Evolutionary conservation across 2,797 vertebrate species (phyloP), one percentile per base, ranked within the genome.

Genomic region (Hypotaenidia okinawae): DNA sequence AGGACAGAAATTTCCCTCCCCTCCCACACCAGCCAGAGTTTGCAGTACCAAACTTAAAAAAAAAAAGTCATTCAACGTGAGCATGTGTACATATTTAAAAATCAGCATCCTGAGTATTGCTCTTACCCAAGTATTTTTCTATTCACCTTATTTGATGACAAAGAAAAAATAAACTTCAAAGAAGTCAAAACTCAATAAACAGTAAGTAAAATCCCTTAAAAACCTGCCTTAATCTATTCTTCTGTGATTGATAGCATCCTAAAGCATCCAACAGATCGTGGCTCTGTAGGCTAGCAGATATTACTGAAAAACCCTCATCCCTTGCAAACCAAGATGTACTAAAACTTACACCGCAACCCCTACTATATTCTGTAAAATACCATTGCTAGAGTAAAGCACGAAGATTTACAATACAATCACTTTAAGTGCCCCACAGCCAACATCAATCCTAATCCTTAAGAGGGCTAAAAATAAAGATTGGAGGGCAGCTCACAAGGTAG

Each of bases 401-500:
- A 98, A 99, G 99, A 99, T 99, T 99, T 99, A 99, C 99, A 99
- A 99, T 98, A 99, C 99, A 99, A 99, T 99, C 99, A 99, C 99
- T 99, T 98, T 99, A 99, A 99, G 99, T 99, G 99, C 99, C 98
- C 98, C 98, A 98, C 99, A 99, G 99, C 99, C 99, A 98, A 99
- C 99, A 99, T 99, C 99, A 99, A 99, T 99, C 99, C 99, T 99
- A 99, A 99, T 99, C 99, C 99, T 99, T 99, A 99, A 99, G 98
- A 99, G 99, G 99, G 98, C 99, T 99, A 99, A 99, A 99, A 99
- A 99, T 99, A 99, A 99, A 99, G 99, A 99, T 98, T 98, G 98
- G 98, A 99, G 98, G 98, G 98, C 98, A 98, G 98, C 98, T 98
- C 98, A 98, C 98, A 99, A 99, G 98, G 98, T 99, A 99, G 98